phyloP scores from a whole-genome alignment of 2,888 invertebrate genomes.

The Andrena bicolor region DNA sequence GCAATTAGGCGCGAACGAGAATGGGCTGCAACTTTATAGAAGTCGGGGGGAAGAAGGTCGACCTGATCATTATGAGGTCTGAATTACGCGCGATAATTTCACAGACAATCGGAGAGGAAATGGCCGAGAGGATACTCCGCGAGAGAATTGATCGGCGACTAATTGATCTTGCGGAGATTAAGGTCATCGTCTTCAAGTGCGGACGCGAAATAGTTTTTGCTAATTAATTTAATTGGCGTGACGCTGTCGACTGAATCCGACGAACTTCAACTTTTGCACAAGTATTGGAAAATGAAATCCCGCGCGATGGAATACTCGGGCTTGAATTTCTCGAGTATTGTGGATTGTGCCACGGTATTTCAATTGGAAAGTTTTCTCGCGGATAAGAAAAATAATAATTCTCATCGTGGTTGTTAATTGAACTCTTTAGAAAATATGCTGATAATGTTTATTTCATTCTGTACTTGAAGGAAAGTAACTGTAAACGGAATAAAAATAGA shows the following conservation, averaged over 20 bases:
- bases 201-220: constrained; percentile 50
- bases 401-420: background rate
- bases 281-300: constrained; percentile 9
- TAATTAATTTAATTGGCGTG: constrained; percentile 62
- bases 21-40: constrained; percentile 64
- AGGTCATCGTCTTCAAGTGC: constrained; percentile 62
- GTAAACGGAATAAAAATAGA: too few relatives aligned
- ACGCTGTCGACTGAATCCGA: constrained; percentile 20
- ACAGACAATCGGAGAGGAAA: constrained; percentile 75
- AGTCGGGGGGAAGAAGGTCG: constrained; percentile 66
- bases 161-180: constrained; percentile 71
- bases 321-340: background rate
- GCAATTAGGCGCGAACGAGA: constrained; percentile 65
- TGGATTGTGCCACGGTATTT: too few relatives aligned
- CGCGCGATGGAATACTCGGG: background rate
- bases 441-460: background rate
- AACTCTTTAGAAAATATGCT: background rate
- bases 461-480: too few relatives aligned
- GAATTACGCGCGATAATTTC: constrained; percentile 78
- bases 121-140: constrained; percentile 67
- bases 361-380: background rate
- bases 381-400: background rate
- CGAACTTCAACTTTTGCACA: constrained; percentile 24
- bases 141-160: constrained; percentile 67
- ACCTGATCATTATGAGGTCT: constrained; percentile 69